Base-by-base conservation (phyloP, 2,888 invertebrate genomes). In the Melanostoma scalare region DNA sequence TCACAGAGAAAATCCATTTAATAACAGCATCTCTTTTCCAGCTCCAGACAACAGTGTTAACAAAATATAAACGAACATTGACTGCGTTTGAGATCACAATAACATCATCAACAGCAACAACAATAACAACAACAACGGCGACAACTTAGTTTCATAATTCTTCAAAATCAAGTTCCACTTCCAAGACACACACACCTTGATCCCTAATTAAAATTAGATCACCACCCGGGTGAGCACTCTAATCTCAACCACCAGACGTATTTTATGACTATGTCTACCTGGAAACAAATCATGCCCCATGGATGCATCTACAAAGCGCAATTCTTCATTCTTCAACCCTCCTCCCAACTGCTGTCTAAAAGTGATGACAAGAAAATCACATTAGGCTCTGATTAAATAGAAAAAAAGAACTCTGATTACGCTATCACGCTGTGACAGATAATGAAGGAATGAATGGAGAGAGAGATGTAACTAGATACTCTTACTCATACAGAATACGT, bases 341-440 rank as follows among this genome's bases (percentile, higher is more conserved):
- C 40, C n/a, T 38, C 48, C 55, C 81, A 42, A 36, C 40, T 77
- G 72, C 50, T 68, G 77, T 77, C 71, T 74, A 71, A 74, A 67
- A 71, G 79, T 71, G 84, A 84, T 71, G 84, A 84, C 84, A 84
- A 71, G 84, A 84, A 84, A 84, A 84, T 84, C 84, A 84, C 84
- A 84, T 84, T 84, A 84, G 84, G 74, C 79, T 75, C 71, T 75
- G 84, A 84, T 74, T 79, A 84, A 80, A 84, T 65, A 74, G 73
- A 48, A 69, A 61, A 50, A 82, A 42, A 50, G 48, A 44, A 42
- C 58, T 60, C 71, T 74, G 79, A 84, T 84, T 84, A 75, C 84
- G 79, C 74, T 84, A 84, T 84, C 84, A 84, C 67, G 84, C 84
- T 79, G 84, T 55, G 84, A 84, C 71, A 84, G 84, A 84, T 84